Evolutionary conservation across 1,140 invertebrate genomes (phyloP).

Genomic region (Acromyrmex echinatior): DNA sequence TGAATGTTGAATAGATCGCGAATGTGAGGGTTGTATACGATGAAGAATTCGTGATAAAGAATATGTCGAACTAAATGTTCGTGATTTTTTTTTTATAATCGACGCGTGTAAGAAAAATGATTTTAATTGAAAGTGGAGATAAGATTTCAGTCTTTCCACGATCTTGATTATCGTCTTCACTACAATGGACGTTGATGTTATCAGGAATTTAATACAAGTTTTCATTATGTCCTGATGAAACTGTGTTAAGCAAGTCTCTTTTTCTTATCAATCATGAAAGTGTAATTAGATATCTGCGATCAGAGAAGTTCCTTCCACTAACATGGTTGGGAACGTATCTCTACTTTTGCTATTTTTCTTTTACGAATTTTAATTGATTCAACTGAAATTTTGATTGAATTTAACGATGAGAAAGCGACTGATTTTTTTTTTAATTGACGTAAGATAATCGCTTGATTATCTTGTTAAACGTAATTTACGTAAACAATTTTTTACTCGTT

Average conservation of each 20-base stretch:
- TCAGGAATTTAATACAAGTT: conserved; percentile 15
- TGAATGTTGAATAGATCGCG: neutral
- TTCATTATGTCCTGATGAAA: neutral
- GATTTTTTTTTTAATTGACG: conserved; percentile 12
- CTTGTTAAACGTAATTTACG: conserved; percentile 6
- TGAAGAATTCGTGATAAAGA: conserved; percentile 9
- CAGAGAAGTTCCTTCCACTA: conserved; percentile 11
- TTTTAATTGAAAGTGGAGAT: conserved; percentile 21
- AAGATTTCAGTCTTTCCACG: conserved; percentile 21
- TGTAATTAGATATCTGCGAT: conserved; percentile 12
- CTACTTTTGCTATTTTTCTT: conserved; percentile 18
- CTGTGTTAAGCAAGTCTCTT: neutral
- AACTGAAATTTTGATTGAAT: conserved; percentile 6
- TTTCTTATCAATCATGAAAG: conserved; percentile 5
- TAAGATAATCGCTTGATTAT: neutral
- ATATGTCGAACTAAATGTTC: conserved; percentile 28
- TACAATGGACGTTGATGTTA: conserved; percentile 32
- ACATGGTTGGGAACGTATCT: neutral
- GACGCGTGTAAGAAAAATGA: conserved; percentile 2
- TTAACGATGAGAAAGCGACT: neutral
- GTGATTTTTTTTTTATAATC: conserved; percentile 31
- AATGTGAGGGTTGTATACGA: neutral
- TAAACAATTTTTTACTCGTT: neutral
- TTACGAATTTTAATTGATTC: conserved; percentile 3
- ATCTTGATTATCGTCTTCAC: conserved; percentile 32